Percentiles rank a stretch among this genome's conserved stretches.
Conservation (phyloP, 2,797 vertebrate species). For the Capromys pilorides region DNA sequence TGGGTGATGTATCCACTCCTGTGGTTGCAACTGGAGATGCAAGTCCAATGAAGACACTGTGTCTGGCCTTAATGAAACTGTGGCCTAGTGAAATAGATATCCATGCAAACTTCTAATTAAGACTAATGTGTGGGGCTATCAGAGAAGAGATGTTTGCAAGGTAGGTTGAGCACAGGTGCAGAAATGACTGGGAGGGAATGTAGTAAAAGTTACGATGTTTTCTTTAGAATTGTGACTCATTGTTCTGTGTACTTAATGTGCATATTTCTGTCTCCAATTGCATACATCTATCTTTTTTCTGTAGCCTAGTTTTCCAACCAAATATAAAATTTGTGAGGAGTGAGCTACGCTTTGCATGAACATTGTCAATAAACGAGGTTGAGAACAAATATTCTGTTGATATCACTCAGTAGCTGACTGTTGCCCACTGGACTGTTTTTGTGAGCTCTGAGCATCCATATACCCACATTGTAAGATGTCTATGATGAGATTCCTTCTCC, state of each 20-base stretch:
- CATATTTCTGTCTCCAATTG: not conserved
- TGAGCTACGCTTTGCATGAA: not conserved
- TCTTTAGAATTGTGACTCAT: not conserved
- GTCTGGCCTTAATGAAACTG: not conserved
- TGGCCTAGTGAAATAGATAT: not conserved
- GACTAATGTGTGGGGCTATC: not conserved
- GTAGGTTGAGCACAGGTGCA: not conserved
- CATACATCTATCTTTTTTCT: not conserved
- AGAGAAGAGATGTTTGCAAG: not conserved
- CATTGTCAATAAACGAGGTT: slow-evolving; percentile 6
- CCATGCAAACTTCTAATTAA: not conserved
- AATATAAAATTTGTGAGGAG: slow-evolving; percentile 24
- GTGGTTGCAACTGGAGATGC: not conserved
- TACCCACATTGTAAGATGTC: not conserved
- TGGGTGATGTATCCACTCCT: not conserved
- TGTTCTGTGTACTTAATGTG: slow-evolving; percentile 9
- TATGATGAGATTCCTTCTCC: not conserved
- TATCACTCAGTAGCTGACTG: not conserved
- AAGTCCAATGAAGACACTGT: not conserved
- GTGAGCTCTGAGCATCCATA: not conserved
- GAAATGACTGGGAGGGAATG: not conserved
- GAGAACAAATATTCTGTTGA: not conserved
- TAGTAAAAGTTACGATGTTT: not conserved
- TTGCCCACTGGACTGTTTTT: not conserved
- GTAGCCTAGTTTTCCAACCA: not conserved